Evolutionary conservation across 2,797 vertebrate genomes (phyloP).

Genomic region (Pagetopsis macropterus): DNA sequence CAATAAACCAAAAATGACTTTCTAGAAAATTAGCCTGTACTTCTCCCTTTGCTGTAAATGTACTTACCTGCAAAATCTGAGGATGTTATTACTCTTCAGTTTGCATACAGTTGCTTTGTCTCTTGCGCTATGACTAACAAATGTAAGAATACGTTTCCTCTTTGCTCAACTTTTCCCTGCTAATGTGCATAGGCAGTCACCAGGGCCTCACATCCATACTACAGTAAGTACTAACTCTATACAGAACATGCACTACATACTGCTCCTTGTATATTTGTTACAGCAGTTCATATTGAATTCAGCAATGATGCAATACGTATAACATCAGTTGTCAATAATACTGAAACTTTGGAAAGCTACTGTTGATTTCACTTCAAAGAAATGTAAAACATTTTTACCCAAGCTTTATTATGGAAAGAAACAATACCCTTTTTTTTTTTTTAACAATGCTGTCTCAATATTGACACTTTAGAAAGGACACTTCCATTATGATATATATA

Average conservation of each 20-base stretch:
- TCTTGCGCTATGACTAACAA: too few relatives aligned
- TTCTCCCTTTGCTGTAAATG: background rate
- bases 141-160: background rate
- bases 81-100: background rate
- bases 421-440: too few relatives aligned
- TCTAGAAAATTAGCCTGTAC: background rate
- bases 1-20: slow-evolving; percentile 6
- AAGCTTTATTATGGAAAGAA: too few relatives aligned
- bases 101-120: background rate
- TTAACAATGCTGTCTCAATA: too few relatives aligned
- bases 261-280: background rate
- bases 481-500: too few relatives aligned
- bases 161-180: background rate
- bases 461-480: too few relatives aligned
- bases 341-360: background rate
- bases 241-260: background rate
- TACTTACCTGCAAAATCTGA: slow-evolving; percentile 2
- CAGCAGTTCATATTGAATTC: background rate
- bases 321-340: background rate
- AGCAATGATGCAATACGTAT: background rate
- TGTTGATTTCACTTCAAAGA: background rate
- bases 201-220: background rate
- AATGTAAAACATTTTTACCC: background rate
- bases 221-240: background rate
- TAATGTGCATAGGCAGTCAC: background rate